Base-by-base conservation (phyloP, 2,113 vertebrate genomes). In the Camarhynchus parvulus region DNA sequence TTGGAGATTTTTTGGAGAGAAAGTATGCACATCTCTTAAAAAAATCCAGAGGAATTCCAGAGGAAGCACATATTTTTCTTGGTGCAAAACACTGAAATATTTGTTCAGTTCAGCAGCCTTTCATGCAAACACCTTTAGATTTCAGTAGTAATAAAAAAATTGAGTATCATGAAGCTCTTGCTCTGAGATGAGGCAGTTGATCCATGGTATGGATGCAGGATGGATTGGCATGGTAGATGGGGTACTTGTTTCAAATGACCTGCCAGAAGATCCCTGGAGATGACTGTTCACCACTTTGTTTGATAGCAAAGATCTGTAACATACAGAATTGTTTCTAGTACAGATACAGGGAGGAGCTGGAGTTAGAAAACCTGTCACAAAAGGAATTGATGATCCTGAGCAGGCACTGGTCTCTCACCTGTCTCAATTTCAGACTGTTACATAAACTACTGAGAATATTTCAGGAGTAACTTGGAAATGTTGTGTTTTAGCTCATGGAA, bases 401-500 rank as follows among this genome's bases (percentile, higher is more conserved):
- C 62, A 61, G 49, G 28, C 7, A 3, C 28, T 80, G 15, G 28
- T 42, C 25, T 89, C 52, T 66, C 41, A 17, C 42, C n/a, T 74
- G 19, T 53, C 37, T 81, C 52, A 74, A 17, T 83, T 91, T 79
- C 42, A 24, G 72, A 33, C 35, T 63, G 0, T 49, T 74, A 22
- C 15, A 23, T 87, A 56, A 80, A 68, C 15, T 25, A 52, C 31
- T 41, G 72, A 74, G 49, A 75, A 15, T 85, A 15, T 68, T 92
- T 79, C 28, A 70, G 37, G 42, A 86, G 15, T 68, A 56, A 42
- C 33, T 68, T 73, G 19, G 15, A 55, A 37, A 84, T 88, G 50
- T 89, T 87, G 79, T 70, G 15, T 96, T 96, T 59, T 97, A 99
- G 99, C 97, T 99, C 68, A 99, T 99, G 99, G 99, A 99, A 95